Base-by-base conservation (phyloP, 2,888 invertebrate species). In the Agrochola lychnidis region DNA sequence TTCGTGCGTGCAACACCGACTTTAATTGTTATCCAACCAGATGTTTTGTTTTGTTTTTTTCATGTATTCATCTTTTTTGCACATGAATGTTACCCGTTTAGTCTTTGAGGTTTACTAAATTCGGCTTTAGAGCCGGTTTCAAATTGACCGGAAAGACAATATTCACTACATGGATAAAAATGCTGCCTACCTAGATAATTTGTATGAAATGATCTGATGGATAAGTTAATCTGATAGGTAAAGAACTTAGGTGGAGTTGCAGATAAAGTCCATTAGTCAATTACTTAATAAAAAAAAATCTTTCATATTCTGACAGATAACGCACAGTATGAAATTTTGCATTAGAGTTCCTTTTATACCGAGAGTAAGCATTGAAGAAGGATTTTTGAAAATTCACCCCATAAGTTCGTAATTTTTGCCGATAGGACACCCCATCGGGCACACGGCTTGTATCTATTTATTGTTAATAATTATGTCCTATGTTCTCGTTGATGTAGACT, bases 1-100 rank as follows among this genome's bases (percentile, higher is more conserved):
- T 74, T 78, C 79, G 81, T 75, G 84, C 84, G 84, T 84, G 87
- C 73, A 84, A 73, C 73, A 69, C 73, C 30, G 68, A 53, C 67
- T 80, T 75, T 84, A 84, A 84, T 84, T 74, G 80, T 78, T 83
- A 62, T 71, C 48, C 63, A 73, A 51, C 70, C 51, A 64, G 59
- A 70, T 67, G 76, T 48, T 66, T 61, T 64, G 42, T 61, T 25
- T 71, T 48, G 68, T 79, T 59, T 42, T 53, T 36, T 25, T 36
- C 36, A 36, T 16, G 22, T 68, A 0, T 30, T 59, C 16, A n/a
- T 36, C 6, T 56, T 61, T 78, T 53, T 77, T 77, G 61, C 48
- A 61, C 36, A 30, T n/a, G 10, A 22, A 59, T 51, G 16, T 59
- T 79, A 16, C 30, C 42, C 7, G 48, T 74, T 76, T 10, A 30